Evolutionary conservation across 1,140 invertebrate species (phyloP).

Genomic region (Littorina saxatilis): DNA sequence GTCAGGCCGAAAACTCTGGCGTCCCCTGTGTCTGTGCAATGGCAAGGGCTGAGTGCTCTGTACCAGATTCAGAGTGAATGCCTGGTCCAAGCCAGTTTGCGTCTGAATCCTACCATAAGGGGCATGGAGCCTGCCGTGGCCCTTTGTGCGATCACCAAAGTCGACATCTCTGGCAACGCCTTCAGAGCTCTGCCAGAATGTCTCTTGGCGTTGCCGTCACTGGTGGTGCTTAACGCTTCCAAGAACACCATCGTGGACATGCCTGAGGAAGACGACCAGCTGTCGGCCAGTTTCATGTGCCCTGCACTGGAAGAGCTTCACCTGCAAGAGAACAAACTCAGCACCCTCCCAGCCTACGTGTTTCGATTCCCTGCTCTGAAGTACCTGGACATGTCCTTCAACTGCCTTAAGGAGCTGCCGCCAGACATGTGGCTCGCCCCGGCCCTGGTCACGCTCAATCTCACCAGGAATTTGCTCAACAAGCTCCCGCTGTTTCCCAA

Average conservation of each 20-base stretch:
- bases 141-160: conserved; percentile 91
- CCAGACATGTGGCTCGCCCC: conserved; percentile 87
- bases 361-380: conserved; percentile 88
- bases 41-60: conserved; percentile 86
- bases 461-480: conserved; percentile 91
- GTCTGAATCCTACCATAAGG: conserved; percentile 61
- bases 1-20: conserved; percentile 86
- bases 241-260: conserved; percentile 90
- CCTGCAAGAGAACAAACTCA: conserved; percentile 91
- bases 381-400: conserved; percentile 94
- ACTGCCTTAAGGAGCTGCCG: conserved; percentile 92
- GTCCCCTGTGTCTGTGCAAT: conserved; percentile 93
- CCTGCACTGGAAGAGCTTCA: conserved; percentile 92
- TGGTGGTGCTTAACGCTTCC: conserved; percentile 87
- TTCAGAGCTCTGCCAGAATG: conserved; percentile 87
- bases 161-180: conserved; percentile 95
- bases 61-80: conserved; percentile 83
- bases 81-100: conserved; percentile 80
- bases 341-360: conserved; percentile 86
- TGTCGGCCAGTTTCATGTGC: conserved; percentile 58
- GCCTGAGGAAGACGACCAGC: conserved; percentile 72
- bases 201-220: conserved; percentile 89
- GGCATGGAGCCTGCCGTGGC: conserved; percentile 77
- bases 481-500: conserved; percentile 81
- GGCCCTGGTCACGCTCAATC: conserved; percentile 85